phyloP scores from a whole-genome alignment of 1,140 invertebrate species.

The Alviniconcha marisindica region DNA sequence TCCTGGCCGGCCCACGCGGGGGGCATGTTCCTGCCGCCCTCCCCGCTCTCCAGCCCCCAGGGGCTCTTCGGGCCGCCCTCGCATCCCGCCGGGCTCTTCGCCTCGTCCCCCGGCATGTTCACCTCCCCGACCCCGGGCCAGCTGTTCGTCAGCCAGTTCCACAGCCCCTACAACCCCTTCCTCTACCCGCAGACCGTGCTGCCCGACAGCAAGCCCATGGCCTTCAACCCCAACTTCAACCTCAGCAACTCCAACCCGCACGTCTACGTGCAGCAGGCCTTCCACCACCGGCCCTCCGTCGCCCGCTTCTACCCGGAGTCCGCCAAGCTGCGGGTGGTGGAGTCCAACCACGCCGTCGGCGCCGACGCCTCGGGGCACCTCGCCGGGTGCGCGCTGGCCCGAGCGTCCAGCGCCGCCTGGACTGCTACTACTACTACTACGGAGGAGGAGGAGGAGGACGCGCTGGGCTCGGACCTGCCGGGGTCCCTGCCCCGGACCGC shows the following conservation, averaged over 20 bases:
- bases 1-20: not conserved
- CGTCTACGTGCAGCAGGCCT: not conserved
- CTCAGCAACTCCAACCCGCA: constrained; percentile 11
- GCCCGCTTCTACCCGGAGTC: not conserved
- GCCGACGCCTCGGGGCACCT: not conserved
- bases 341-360: constrained; percentile 1
- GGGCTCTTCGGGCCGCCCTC: no score
- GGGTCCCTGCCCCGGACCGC: no score
- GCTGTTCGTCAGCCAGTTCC: not conserved
- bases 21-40: not conserved
- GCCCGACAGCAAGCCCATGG: not conserved
- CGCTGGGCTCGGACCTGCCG: no score
- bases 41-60: not conserved
- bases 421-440: no score
- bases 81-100: not conserved
- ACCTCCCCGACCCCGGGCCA: not conserved
- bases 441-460: no score
- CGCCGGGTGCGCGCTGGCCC: no score
- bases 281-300: not conserved
- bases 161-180: not conserved
- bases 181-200: not conserved
- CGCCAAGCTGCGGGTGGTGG: not conserved
- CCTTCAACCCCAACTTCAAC: constrained; percentile 14
- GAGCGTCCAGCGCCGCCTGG: no score
- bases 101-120: not conserved